phyloP scores from a whole-genome alignment of 2,888 invertebrate species.

The Stenoptilia bipunctidactyla region DNA sequence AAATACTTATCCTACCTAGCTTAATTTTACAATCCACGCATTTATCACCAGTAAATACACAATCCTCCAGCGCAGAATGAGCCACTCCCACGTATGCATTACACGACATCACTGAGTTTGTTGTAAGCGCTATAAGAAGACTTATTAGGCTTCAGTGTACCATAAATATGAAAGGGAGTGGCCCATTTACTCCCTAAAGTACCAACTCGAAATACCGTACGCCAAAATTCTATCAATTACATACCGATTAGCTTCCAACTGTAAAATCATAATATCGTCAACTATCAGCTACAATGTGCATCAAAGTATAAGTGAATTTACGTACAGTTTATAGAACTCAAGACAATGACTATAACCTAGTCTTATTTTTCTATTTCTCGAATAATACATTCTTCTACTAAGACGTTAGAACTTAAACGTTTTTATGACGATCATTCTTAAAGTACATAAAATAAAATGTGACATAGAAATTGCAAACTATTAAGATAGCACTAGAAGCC shows the following conservation, averaged over 20 bases:
- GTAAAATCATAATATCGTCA: slow-evolving; percentile 45
- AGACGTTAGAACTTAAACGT: slow-evolving; percentile 39
- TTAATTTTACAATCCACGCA: background rate
- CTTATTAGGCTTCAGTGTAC: background rate
- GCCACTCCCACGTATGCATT: background rate
- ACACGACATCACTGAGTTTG: background rate
- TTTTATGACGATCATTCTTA: slow-evolving; percentile 33
- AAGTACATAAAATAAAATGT: slow-evolving; percentile 45
- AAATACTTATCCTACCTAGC: slow-evolving; percentile 15
- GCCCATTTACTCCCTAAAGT: slow-evolving; percentile 29
- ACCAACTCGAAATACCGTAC: slow-evolving; percentile 40
- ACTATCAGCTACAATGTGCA: slow-evolving; percentile 57
- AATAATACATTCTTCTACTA: slow-evolving; percentile 48
- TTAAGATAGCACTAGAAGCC: slow-evolving; percentile 49
- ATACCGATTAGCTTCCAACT: slow-evolving; percentile 59
- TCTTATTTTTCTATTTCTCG: slow-evolving; percentile 55
- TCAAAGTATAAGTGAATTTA: slow-evolving; percentile 64
- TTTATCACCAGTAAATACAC: slow-evolving; percentile 1
- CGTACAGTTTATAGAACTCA: slow-evolving; percentile 59
- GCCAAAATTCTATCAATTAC: slow-evolving; percentile 53
- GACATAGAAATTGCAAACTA: slow-evolving; percentile 53
- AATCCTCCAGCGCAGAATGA: background rate
- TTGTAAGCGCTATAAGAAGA: background rate
- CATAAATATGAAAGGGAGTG: slow-evolving; percentile 19
- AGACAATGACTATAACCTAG: slow-evolving; percentile 56